Conservation (phyloP, 2,113 vertebrate species). For the Cyprinodon brontotheroides region DNA sequence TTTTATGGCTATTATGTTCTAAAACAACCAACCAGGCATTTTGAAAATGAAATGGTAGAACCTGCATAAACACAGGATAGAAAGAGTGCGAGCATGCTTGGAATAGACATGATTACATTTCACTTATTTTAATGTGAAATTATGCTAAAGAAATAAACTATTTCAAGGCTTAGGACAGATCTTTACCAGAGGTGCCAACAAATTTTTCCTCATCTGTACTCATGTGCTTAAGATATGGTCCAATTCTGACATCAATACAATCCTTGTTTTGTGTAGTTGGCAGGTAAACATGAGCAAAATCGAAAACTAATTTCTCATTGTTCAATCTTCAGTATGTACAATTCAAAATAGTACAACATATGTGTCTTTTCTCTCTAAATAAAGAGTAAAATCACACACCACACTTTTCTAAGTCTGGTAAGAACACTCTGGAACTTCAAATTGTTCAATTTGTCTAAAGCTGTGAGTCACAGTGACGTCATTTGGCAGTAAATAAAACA, state of each 20-base stretch:
- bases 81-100: not conserved
- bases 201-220: not conserved
- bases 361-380: conserved; percentile 5
- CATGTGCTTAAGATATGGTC: conserved; percentile 49
- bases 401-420: conserved; percentile 5
- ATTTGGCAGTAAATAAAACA: conserved; percentile 51
- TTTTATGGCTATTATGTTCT: not conserved
- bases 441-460: conserved; percentile 12
- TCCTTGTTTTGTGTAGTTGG: conserved; percentile 67
- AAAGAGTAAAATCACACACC: conserved; percentile 36
- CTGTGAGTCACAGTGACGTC: conserved; percentile 63
- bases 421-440: conserved; percentile 64
- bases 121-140: not conserved
- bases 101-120: not conserved
- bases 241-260: conserved; percentile 66
- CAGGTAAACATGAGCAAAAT: conserved; percentile 71
- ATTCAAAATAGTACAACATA: conserved; percentile 55
- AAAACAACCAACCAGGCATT: not conserved
- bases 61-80: not conserved
- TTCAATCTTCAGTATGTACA: conserved; percentile 64
- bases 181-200: not conserved
- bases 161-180: not conserved
- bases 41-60: not conserved
- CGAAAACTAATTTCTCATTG: conserved; percentile 41
- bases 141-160: not conserved